Evolutionary conservation across 2,113 vertebrate genomes (phyloP).

Genomic region (Plecturocebus donacophilus): DNA sequence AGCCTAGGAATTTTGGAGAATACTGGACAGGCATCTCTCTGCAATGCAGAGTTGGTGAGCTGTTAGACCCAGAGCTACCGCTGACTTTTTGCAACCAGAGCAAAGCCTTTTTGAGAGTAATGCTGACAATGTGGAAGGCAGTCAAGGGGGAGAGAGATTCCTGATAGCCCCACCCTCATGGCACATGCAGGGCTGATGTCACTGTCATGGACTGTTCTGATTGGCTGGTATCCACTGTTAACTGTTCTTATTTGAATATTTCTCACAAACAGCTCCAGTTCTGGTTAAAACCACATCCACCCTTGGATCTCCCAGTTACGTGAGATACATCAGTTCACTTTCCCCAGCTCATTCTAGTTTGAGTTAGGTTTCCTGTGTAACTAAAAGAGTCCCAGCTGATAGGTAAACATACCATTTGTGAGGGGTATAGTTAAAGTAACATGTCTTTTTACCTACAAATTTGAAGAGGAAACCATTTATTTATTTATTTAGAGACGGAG

Average conservation of each 20-base stretch:
- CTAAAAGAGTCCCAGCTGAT: not conserved
- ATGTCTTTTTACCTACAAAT: not conserved
- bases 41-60: not conserved
- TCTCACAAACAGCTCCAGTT: not conserved
- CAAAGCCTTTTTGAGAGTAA: not conserved
- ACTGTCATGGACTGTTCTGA: not conserved
- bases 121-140: fast-evolving
- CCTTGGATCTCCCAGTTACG: not conserved
- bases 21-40: not conserved
- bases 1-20: not conserved
- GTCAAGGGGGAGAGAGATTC: not conserved
- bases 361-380: not conserved
- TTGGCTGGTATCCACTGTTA: not conserved
- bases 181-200: fast-evolving
- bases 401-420: not conserved
- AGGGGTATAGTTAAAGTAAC: not conserved
- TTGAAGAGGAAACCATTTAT: not conserved
- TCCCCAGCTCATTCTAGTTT: not conserved
- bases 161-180: fast-evolving
- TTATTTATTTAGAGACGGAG: not conserved
- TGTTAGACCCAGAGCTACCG: not conserved
- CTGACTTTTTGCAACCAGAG: not conserved
- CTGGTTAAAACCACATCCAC: not conserved
- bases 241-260: not conserved
- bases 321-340: not conserved